These are phyloP conservation scores for Isoperla grammatica DNA, from an alignment of 2,888 invertebrate species.

Conservation along the genomic window DNA sequence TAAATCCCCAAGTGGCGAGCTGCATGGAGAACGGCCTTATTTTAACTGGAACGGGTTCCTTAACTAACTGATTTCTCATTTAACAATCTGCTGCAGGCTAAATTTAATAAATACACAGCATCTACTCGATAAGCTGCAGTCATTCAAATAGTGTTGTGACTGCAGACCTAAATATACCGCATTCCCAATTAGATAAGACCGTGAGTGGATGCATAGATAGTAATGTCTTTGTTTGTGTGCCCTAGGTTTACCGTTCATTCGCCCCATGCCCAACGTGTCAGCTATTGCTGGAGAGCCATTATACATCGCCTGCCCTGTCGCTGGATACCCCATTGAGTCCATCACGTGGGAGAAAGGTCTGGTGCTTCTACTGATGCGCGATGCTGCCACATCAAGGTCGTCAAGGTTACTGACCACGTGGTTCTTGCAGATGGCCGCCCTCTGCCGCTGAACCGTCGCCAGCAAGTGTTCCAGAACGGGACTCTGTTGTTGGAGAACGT, in stretches of 20 bases:
- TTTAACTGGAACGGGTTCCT: too few species aligned
- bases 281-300: constrained; percentile 38
- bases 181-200: too few species aligned
- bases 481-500: constrained; percentile 44
- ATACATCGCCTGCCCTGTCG: constrained; percentile 38
- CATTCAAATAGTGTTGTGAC: too few species aligned
- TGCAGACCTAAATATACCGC: too few species aligned
- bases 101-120: too few species aligned
- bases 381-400: neutral
- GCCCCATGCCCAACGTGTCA: constrained; percentile 37
- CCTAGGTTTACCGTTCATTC: constrained; percentile 36
- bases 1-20: too few species aligned
- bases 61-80: too few species aligned
- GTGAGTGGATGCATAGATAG: neutral
- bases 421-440: constrained; percentile 38
- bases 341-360: constrained; percentile 46
- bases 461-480: constrained; percentile 43
- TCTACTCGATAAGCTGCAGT: too few species aligned
- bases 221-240: neutral
- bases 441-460: constrained; percentile 45
- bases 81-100: too few species aligned
- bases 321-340: constrained; percentile 39
- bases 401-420: neutral
- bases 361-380: neutral
- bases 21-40: too few species aligned